phyloP scores from a whole-genome alignment of 1,140 invertebrate species.

The Papilio polytes region DNA sequence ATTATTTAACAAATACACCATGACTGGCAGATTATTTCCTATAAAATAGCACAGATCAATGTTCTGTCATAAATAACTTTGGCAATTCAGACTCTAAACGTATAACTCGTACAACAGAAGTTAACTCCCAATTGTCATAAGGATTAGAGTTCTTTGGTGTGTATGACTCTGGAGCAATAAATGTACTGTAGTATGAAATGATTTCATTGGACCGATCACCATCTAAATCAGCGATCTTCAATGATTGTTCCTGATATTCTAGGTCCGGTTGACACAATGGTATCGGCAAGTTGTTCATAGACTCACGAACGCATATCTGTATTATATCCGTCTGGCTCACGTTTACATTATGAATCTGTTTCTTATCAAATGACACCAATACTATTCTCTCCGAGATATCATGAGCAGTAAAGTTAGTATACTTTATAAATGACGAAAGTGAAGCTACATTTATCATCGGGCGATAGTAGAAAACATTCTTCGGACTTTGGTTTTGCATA shows the following conservation, averaged over 20 bases:
- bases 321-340: slow-evolving; percentile 89
- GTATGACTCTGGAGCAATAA: slow-evolving; percentile 80
- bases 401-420: slow-evolving; percentile 79
- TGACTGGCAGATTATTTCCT: not conserved
- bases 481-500: slow-evolving; percentile 74
- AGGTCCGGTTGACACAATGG: slow-evolving; percentile 89
- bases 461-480: slow-evolving; percentile 75
- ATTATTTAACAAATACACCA: slow-evolving; percentile 19
- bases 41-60: slow-evolving; percentile 45
- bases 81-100: slow-evolving; percentile 88
- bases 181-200: slow-evolving; percentile 89
- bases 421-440: slow-evolving; percentile 76
- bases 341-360: slow-evolving; percentile 89
- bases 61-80: slow-evolving; percentile 84
- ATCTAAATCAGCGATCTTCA: slow-evolving; percentile 89
- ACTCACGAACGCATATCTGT: slow-evolving; percentile 86
- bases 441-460: slow-evolving; percentile 70
- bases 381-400: slow-evolving; percentile 89
- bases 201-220: slow-evolving; percentile 89
- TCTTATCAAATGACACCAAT: slow-evolving; percentile 89
- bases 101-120: slow-evolving; percentile 86
- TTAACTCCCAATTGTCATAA: slow-evolving; percentile 83
- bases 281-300: slow-evolving; percentile 68
- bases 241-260: slow-evolving; percentile 87
- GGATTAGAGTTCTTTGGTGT: slow-evolving; percentile 75